A percentile compares a stretch with the other conserved stretches of the same genome.
Conservation (phyloP, 2,797 vertebrate genomes). For the Sebastes matsubarae region DNA sequence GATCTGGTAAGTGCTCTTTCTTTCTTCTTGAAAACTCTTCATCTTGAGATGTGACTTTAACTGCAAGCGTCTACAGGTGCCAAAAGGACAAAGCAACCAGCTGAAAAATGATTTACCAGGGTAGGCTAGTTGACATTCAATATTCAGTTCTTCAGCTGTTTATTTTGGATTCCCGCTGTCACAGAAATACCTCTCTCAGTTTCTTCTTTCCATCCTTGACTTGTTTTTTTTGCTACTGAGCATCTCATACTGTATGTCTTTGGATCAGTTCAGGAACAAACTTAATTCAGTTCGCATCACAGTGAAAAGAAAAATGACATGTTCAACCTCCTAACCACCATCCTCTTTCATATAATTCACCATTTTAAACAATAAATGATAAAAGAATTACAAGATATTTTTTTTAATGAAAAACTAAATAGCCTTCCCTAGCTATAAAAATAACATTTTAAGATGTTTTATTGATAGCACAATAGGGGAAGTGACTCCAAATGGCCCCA, state of each 20-base stretch:
- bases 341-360: not conserved
- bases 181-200: not conserved
- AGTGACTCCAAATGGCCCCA: not conserved
- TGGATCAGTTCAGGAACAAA: not conserved
- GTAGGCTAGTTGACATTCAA: not conserved
- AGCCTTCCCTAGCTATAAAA: not conserved
- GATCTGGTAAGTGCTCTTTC: slow-evolving; percentile 35
- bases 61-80: not conserved
- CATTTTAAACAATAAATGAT: not conserved
- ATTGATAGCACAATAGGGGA: not conserved
- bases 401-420: not conserved
- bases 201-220: not conserved
- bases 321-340: not conserved
- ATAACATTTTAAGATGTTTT: not conserved
- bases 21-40: not conserved
- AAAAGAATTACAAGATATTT: not conserved
- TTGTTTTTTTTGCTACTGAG: not conserved
- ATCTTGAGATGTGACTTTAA: not conserved
- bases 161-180: not conserved
- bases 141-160: not conserved
- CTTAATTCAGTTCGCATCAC: not conserved
- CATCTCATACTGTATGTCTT: not conserved
- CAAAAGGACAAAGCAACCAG: not conserved
- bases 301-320: not conserved
- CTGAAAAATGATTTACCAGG: not conserved